Base-by-base conservation (phyloP, 2,888 invertebrate genomes). In the Hemithea aestivaria region DNA sequence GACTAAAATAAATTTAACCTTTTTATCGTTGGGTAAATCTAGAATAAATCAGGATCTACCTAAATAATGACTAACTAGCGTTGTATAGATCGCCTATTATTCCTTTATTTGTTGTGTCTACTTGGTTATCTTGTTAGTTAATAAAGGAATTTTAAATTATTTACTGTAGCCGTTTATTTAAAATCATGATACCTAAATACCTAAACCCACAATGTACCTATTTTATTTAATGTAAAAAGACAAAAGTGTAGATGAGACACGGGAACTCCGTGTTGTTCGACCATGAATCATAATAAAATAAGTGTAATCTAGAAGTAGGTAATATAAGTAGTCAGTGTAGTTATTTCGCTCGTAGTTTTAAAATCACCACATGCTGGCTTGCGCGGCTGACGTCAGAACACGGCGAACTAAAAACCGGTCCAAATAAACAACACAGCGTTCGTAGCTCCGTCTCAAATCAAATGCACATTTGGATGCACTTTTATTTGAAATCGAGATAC, bases 11-110 rank as follows among this genome's bases (percentile, higher is more conserved):
- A 50, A 51, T 39, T 55, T 43, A 51, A 55, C 51, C 39, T 52
- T 48, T 52, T 51, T 57, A 65, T 60, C 54, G 51, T 53, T 44
- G 33, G 45, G 32, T 45, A 40, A 51, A 60, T 56, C 48, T 46
- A 38, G 48, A 47, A 53, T 53, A 55, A 48, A 51, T n/a, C n/a
- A n/a, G n/a, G n/a, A 45, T 30, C 35, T 45, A 57, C 40, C 30
- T 43, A 39, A 34, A 40, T 27, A 46, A 58, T 45, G 56, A 52
- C 57, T 51, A 52, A 44, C 46, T 49, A 62, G 62, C 62, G 56
- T 61, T 58, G 62, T 23, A n/a, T n/a, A n/a, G n/a, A n/a, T n/a
- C n/a, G n/a, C n/a, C n/a, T n/a, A n/a, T n/a, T n/a, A n/a, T n/a
- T n/a, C n/a, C n/a, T n/a, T n/a, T n/a, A n/a, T n/a, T n/a, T n/a